phyloP scores from a whole-genome alignment of 1,140 invertebrate species.

The Apocrypta bakeri region DNA sequence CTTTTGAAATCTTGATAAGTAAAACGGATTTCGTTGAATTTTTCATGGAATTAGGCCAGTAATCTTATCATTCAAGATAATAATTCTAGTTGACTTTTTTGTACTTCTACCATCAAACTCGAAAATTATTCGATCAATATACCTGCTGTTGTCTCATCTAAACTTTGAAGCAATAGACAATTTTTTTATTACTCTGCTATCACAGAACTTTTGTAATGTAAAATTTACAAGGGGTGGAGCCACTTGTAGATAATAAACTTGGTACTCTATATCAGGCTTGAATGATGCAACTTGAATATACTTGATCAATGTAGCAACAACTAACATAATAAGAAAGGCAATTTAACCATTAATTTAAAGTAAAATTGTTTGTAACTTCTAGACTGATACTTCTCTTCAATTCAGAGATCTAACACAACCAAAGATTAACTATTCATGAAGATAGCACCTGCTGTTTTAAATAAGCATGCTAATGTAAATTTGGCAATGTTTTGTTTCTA shows the following conservation, averaged over 20 bases:
- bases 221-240: neutral
- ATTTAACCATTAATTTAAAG: neutral
- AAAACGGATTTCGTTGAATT: neutral
- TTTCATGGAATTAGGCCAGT: conserved; percentile 9
- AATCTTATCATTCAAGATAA: conserved; percentile 42
- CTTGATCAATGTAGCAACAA: neutral
- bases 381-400: neutral
- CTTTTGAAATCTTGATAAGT: conserved; percentile 8
- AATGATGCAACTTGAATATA: neutral
- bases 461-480: neutral
- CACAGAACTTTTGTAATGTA: no score
- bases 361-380: neutral
- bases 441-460: neutral
- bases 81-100: conserved; percentile 12
- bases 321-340: neutral
- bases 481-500: conserved; percentile 69
- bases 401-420: no score
- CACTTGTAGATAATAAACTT: neutral
- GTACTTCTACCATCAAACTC: conserved; percentile 14
- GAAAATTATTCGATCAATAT: neutral
- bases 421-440: neutral
- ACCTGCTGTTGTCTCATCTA: neutral
- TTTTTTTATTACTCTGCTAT: neutral
- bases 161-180: neutral
- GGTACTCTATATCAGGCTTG: neutral